These are phyloP conservation scores for Geodia barretti DNA, from an alignment of 37 sponge, comb jelly and placozoan species.

Conservation along the genomic window DNA sequence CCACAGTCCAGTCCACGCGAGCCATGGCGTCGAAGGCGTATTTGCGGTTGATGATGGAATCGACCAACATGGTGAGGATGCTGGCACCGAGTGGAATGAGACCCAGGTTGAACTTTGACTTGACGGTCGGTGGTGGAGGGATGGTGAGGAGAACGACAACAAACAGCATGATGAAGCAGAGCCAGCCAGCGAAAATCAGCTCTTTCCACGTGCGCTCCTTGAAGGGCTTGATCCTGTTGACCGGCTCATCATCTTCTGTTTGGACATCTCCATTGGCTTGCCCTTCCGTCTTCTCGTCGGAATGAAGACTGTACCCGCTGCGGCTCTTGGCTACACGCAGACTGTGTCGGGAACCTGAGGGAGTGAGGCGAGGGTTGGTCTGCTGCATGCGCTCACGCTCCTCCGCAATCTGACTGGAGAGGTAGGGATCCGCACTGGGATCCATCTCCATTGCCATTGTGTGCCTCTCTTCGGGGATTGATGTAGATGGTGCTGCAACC, in stretches of 20 bases:
- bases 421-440: conserved; percentile 16
- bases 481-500: background rate
- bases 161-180: conserved; percentile 21
- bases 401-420: conserved; percentile 32
- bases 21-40: conserved; percentile 71
- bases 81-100: conserved; percentile 74
- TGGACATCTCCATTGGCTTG: background rate
- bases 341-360: background rate
- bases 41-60: conserved; percentile 61
- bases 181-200: conserved; percentile 12
- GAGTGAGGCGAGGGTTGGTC: background rate
- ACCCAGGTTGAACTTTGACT: conserved; percentile 75
- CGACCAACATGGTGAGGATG: conserved; percentile 69
- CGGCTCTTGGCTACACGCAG: background rate
- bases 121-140: conserved; percentile 44
- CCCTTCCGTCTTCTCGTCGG: background rate
- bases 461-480: background rate
- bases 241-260: background rate
- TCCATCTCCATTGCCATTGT: conserved; percentile 13
- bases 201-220: conserved; percentile 29
- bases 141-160: conserved; percentile 6
- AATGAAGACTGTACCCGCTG: background rate
- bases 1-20: conserved; percentile 86
- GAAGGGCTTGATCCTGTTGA: background rate
- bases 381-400: conserved; percentile 26